These are phyloP conservation scores for Tupaia tana DNA, from an alignment of 2,113 vertebrate genomes.

Conservation along the genomic window DNA sequence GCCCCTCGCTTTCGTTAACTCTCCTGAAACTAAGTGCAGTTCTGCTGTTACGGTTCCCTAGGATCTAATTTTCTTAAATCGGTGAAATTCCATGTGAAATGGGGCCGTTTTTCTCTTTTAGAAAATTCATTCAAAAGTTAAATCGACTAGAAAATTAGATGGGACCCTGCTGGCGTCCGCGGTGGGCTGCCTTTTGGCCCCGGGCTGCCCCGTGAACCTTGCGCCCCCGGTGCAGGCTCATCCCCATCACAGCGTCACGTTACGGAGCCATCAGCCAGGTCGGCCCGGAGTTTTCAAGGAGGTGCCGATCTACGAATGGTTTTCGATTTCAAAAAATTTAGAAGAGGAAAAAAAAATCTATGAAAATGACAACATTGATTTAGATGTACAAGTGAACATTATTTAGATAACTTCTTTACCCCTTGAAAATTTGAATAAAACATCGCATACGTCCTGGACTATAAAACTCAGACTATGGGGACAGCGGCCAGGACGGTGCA, in stretches of 20 bases:
- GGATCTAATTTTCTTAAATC: slow-evolving; percentile 43
- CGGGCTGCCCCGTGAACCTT: neutral
- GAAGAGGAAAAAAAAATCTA: neutral
- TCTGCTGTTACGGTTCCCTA: slow-evolving; percentile 32
- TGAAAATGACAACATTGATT: neutral
- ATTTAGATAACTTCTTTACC: neutral
- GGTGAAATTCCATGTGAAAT: slow-evolving; percentile 25
- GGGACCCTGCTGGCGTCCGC: neutral
- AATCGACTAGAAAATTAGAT: slow-evolving; percentile 52
- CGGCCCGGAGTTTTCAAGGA: neutral
- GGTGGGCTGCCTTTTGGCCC: neutral
- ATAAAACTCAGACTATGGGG: slow-evolving; percentile 9
- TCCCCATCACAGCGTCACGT: neutral
- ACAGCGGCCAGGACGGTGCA: too few species aligned
- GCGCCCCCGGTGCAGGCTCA: neutral
- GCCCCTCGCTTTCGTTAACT: neutral
- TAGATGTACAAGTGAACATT: neutral
- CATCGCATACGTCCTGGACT: neutral
- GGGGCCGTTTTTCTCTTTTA: neutral
- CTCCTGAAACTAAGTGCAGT: neutral
- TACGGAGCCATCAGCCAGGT: neutral
- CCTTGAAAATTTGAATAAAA: slow-evolving; percentile 31
- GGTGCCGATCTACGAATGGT: neutral
- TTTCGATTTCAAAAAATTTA: slow-evolving; percentile 39
- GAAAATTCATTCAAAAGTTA: slow-evolving; percentile 9